phyloP scores from a whole-genome alignment of 2,797 vertebrate species.

The Gila robusta region DNA sequence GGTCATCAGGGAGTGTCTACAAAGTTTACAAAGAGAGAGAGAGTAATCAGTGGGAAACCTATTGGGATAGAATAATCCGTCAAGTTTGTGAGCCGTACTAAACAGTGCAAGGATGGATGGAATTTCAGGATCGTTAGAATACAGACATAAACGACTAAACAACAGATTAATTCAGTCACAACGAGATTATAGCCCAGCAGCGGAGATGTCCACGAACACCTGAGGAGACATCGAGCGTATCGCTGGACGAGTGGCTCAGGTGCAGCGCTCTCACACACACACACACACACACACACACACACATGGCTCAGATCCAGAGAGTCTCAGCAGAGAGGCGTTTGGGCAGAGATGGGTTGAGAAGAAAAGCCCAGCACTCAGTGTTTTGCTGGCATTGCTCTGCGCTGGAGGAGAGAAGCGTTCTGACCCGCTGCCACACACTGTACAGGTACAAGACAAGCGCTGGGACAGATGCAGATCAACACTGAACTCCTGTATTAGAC shows the following conservation, averaged over 20 bases:
- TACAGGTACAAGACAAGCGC: constrained; percentile 35
- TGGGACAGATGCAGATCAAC: neutral
- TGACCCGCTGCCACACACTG: constrained; percentile 47
- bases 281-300: no score
- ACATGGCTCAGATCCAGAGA: constrained; percentile 54
- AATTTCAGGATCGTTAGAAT: neutral
- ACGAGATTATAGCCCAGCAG: neutral
- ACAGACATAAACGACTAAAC: neutral
- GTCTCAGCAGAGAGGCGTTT: constrained; percentile 38
- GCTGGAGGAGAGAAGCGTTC: constrained; percentile 67
- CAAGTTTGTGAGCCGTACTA: constrained; percentile 47
- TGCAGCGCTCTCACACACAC: neutral
- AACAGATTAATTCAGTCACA: neutral
- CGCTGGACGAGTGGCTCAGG: no score
- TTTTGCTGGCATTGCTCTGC: constrained; percentile 68
- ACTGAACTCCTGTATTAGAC: neutral
- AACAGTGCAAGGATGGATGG: constrained; percentile 52
- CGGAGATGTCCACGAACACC: neutral
- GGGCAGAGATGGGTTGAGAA: constrained; percentile 29
- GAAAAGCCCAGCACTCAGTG: constrained; percentile 56
- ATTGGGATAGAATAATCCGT: constrained; percentile 67
- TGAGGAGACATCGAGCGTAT: neutral
- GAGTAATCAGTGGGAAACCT: constrained; percentile 8
- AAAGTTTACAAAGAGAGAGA: constrained; percentile 46
- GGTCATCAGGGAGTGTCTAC: constrained; percentile 33